These are phyloP conservation scores for Hermaeophaga mercurialis DNA, from an alignment of 2,888 invertebrate species.

Conservation along the genomic window DNA sequence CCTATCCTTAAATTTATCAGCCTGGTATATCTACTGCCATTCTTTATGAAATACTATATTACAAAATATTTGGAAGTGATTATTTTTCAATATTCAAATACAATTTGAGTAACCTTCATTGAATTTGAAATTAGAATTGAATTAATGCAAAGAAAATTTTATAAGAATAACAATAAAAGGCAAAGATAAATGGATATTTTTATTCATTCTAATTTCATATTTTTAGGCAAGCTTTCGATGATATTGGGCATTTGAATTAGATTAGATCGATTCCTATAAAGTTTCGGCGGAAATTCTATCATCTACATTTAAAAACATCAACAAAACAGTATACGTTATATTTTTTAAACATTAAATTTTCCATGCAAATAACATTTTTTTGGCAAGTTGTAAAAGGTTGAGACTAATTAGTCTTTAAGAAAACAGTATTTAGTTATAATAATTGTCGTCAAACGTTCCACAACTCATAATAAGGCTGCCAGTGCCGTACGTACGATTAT, in stretches of 20 bases:
- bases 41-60: too few species aligned
- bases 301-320: conserved; percentile 50
- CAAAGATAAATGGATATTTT: too few species aligned
- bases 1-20: too few species aligned
- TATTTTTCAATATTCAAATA: too few species aligned
- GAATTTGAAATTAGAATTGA: too few species aligned
- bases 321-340: conserved; percentile 45
- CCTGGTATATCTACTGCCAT: too few species aligned
- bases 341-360: conserved; percentile 47
- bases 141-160: too few species aligned
- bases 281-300: conserved; percentile 49
- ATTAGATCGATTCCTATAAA: conserved; percentile 41
- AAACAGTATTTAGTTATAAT: conserved; percentile 26
- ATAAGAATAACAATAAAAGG: too few species aligned
- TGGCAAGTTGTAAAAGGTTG: conserved; percentile 43
- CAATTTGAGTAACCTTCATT: too few species aligned
- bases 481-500: conserved; percentile 40
- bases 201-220: too few species aligned
- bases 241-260: too few species aligned
- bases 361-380: conserved; percentile 46
- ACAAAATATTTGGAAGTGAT: too few species aligned
- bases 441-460: conserved; percentile 37
- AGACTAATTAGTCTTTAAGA: conserved; percentile 30
- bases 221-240: neutral
- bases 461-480: conserved; percentile 40